Evolutionary conservation across 2,797 vertebrate species (phyloP).

Genomic region (Clarias fuscus): DNA sequence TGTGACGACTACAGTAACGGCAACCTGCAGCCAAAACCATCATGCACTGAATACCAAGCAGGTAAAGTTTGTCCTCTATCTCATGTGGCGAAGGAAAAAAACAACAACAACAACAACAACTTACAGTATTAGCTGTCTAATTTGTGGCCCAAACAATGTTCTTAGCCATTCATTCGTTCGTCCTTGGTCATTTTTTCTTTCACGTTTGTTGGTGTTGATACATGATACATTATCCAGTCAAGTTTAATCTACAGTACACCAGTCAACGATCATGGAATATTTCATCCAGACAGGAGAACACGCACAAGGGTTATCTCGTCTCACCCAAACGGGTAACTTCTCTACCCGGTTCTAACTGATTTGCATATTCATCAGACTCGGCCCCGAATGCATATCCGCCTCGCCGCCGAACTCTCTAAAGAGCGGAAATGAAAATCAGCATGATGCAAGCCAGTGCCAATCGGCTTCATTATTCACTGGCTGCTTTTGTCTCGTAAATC

Average conservation of each 20-base stretch:
- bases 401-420: conserved; percentile 33
- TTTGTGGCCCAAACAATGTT: conserved; percentile 1
- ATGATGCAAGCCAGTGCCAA: conserved; percentile 50
- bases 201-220: neutral
- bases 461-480: conserved; percentile 56
- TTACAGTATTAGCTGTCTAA: neutral
- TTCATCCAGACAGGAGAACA: neutral
- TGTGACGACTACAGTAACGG: conserved; percentile 42
- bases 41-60: conserved; percentile 41
- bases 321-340: conserved; percentile 3
- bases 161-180: neutral
- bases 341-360: neutral
- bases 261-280: neutral
- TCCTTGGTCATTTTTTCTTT: conserved; percentile 17
- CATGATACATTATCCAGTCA: conserved; percentile 33
- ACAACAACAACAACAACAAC: neutral
- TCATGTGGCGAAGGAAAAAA: neutral
- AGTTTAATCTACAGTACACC: neutral
- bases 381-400: conserved; percentile 48
- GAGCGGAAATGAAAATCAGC: conserved; percentile 42
- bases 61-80: conserved; percentile 32
- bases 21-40: conserved; percentile 38
- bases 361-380: conserved; percentile 36
- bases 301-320: neutral
- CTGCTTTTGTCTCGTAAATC: conserved; percentile 50